phyloP scores from a whole-genome alignment of 2,797 vertebrate genomes.

The Darevskia nairensis region DNA sequence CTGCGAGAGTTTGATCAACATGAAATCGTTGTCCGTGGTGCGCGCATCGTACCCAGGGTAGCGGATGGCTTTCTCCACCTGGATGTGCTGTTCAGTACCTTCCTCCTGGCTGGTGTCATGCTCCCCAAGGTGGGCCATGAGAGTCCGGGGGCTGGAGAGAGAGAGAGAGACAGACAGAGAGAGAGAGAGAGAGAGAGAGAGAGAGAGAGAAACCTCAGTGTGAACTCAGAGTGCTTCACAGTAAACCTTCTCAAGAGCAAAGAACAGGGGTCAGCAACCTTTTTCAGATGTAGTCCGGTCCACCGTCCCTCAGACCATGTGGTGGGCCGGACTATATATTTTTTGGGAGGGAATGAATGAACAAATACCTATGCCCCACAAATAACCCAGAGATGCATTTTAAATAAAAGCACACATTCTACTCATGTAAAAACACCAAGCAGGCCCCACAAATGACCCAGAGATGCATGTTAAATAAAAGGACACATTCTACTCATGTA shows the following conservation, averaged over 20 bases:
- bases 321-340: too few species aligned
- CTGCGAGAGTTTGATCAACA: slow-evolving; percentile 71
- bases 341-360: too few species aligned
- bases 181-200: not conserved
- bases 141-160: slow-evolving; percentile 53
- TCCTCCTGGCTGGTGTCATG: slow-evolving; percentile 62
- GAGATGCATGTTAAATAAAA: too few species aligned
- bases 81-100: slow-evolving; percentile 71
- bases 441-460: too few species aligned
- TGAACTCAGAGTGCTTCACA: not conserved
- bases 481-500: too few species aligned
- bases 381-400: too few species aligned
- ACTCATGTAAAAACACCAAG: too few species aligned
- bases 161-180: not conserved
- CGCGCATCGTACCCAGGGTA: slow-evolving; percentile 52
- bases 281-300: too few species aligned
- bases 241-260: not conserved
- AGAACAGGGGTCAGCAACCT: not conserved
- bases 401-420: too few species aligned
- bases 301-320: too few species aligned
- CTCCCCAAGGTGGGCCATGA: slow-evolving; percentile 72
- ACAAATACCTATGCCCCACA: too few species aligned
- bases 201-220: accelerated
- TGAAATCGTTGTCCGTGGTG: slow-evolving; percentile 66
- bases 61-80: slow-evolving; percentile 66